phyloP scores from a whole-genome alignment of 1,140 invertebrate species.

The Pogonus chalceus region DNA sequence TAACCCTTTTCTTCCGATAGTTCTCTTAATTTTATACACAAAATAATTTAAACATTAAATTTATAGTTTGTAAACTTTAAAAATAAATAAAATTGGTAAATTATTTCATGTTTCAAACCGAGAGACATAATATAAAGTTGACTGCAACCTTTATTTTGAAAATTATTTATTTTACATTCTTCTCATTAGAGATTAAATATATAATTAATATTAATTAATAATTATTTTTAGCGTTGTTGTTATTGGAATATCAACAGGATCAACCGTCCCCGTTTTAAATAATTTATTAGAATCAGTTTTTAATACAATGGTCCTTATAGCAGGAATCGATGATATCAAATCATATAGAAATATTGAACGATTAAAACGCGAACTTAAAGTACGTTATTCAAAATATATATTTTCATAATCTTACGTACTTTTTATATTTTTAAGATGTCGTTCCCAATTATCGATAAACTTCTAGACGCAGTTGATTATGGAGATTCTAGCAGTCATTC shows the following conservation, averaged over 20 bases:
- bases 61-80: too few species aligned
- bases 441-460: conserved; percentile 59
- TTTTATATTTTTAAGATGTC: conserved; percentile 39
- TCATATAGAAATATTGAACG: conserved; percentile 65
- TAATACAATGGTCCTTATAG: conserved; percentile 61
- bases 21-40: too few species aligned
- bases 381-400: conserved; percentile 23
- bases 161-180: too few species aligned
- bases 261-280: conserved; percentile 48
- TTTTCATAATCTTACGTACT: not conserved
- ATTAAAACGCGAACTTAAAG: conserved; percentile 65
- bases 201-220: conserved; percentile 11
- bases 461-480: conserved; percentile 60
- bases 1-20: too few species aligned
- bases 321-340: conserved; percentile 66
- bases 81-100: too few species aligned
- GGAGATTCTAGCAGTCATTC: conserved; percentile 46
- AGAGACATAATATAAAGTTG: too few species aligned
- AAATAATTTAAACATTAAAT: too few species aligned
- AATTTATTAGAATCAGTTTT: conserved; percentile 60
- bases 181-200: too few species aligned
- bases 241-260: conserved; percentile 55
- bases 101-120: too few species aligned
- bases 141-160: too few species aligned
- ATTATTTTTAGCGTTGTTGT: conserved; percentile 45